Conservation (phyloP, 2,113 vertebrate genomes). For the Ellobius talpinus region DNA sequence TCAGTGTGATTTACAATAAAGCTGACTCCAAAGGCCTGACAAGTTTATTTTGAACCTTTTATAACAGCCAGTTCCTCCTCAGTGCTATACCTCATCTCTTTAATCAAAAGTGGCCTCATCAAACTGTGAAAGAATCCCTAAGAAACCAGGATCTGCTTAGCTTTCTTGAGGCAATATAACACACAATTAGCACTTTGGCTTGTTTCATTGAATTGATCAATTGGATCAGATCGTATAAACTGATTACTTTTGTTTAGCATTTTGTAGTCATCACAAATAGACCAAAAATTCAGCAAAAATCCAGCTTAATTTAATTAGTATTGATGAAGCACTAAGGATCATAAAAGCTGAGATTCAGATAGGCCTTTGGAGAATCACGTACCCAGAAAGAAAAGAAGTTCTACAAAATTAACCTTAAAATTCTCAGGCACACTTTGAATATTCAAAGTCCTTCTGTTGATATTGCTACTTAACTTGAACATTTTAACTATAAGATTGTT, state of each 20-base stretch:
- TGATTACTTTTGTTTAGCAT: slow-evolving; percentile 47
- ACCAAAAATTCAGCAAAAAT: slow-evolving; percentile 59
- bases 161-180: slow-evolving; percentile 45
- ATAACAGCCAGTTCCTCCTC: slow-evolving; percentile 35
- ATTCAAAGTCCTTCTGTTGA: neutral
- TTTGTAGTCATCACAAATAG: slow-evolving; percentile 56
- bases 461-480: neutral
- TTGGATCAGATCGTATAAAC: slow-evolving; percentile 61
- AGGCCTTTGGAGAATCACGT: slow-evolving; percentile 9
- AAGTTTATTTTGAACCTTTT: slow-evolving; percentile 53
- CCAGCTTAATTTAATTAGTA: slow-evolving; percentile 69
- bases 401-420: slow-evolving; percentile 58
- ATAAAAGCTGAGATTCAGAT: slow-evolving; percentile 56
- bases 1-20: slow-evolving; percentile 16
- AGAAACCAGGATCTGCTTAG: slow-evolving; percentile 45
- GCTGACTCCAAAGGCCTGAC: neutral
- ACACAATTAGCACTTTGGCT: slow-evolving; percentile 52
- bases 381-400: slow-evolving; percentile 35
- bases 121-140: slow-evolving; percentile 48
- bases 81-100: neutral
- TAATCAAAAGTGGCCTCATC: neutral
- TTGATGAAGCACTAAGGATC: slow-evolving; percentile 40
- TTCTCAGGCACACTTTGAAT: neutral
- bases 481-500: slow-evolving; percentile 8
- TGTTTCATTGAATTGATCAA: slow-evolving; percentile 51